Conservation (phyloP, 2,888 invertebrate genomes). For the Noctua fimbriata region DNA sequence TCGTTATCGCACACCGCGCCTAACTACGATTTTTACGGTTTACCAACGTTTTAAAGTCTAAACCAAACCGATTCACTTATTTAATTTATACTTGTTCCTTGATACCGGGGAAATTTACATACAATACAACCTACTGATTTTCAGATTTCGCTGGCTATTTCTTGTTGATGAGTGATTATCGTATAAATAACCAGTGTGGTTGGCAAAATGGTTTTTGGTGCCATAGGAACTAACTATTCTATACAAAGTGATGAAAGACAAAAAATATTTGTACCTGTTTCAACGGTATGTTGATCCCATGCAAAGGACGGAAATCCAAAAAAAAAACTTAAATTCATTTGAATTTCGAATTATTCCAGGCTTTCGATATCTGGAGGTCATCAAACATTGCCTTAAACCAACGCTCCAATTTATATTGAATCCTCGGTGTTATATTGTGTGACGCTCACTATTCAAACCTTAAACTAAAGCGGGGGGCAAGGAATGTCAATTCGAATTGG, state of each 20-base stretch:
- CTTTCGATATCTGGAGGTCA: conserved; percentile 83
- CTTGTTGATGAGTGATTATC: conserved; percentile 13
- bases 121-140: conserved; percentile 64
- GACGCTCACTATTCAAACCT: conserved; percentile 19
- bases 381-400: conserved; percentile 76
- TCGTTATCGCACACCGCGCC: conserved; percentile 78
- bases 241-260: conserved; percentile 10
- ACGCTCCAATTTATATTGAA: conserved; percentile 72
- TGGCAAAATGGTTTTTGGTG: conserved; percentile 15
- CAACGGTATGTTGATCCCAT: not conserved
- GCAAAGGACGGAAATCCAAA: conserved; percentile 46
- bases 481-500: conserved; percentile 75
- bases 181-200: conserved; percentile 15
- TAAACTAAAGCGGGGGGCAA: conserved; percentile 47
- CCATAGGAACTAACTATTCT: not conserved
- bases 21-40: conserved; percentile 77
- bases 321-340: conserved; percentile 61
- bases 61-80: conserved; percentile 64
- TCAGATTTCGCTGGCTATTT: conserved; percentile 41
- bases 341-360: conserved; percentile 74
- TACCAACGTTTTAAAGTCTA: conserved; percentile 58
- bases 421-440: conserved; percentile 56
- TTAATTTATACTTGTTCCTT: conserved; percentile 70
- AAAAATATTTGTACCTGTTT: conserved; percentile 22
- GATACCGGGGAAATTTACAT: conserved; percentile 68